Evolutionary conservation across 92 coral and sea anemone species (phyloP), one percentile per base, ranked within the genome.

Genomic region (Phenganax marumi): DNA sequence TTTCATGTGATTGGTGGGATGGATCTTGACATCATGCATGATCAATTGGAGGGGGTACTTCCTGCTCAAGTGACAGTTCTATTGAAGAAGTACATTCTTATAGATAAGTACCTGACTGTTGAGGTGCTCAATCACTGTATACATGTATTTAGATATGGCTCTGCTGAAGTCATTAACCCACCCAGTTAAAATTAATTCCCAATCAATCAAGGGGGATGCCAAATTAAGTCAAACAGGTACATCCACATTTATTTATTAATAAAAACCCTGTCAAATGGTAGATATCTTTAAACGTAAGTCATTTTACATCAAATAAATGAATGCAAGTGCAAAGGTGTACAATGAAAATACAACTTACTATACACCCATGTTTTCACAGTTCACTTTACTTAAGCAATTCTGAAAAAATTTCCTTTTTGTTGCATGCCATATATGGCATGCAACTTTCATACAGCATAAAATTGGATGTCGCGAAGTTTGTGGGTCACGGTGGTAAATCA

Each of bases 11-110:
- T 84, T 52, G 91, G 76, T 77, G 91, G 91, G 4, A 82, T 88
- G 43, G 91, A 76, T 16, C 74, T 81, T 46, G 95, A 91, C 79
- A 73, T 91, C 16, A 91, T 91, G 95, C 95, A 91, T 81, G 91
- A 91, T 52, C 91, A 91, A 51, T 89, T 91, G 18, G 91, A 91
- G 77, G 95, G 95, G 8, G 95, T 91, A 25, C 82, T 91, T 10
- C 95, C 95, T 18, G 86, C 86, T 24, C 74, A 89, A 43, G 61
- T 89, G 7, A 88, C 88, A 58, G n/a, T 90, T 62, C 64, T 90
- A 6, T 50, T 90, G 22, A 61, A 70, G 24, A 76, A 73, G 50
- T 82, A 18, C 52, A 73, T 88, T 50, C 55, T 43, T 21, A 89
- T n/a, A 16, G 85, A 88, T 9, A 72, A 82, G 0, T 81, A 23